These are phyloP conservation scores for Brachionus angularis DNA, from an alignment of 1,140 invertebrate species.

Conservation along the genomic window DNA sequence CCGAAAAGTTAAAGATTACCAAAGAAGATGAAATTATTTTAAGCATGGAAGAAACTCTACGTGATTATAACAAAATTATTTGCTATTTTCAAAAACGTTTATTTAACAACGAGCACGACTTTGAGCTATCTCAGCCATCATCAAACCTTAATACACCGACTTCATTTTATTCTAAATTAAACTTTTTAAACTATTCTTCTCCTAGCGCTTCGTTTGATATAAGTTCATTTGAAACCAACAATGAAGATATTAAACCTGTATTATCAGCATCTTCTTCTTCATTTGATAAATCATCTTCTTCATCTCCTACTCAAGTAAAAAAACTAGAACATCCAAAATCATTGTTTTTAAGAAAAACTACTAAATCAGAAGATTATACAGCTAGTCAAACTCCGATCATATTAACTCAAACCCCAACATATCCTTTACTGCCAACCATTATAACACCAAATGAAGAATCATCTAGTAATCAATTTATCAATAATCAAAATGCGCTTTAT, in stretches of 20 bases:
- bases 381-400: neutral
- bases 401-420: slow-evolving; percentile 2
- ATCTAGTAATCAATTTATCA: no score
- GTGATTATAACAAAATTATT: neutral
- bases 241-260: no score
- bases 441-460: neutral
- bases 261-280: no score
- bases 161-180: no score
- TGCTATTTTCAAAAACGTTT: slow-evolving; percentile 18
- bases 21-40: neutral
- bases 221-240: no score
- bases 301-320: no score
- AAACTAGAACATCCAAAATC: neutral
- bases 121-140: neutral
- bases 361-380: slow-evolving; percentile 19
- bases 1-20: neutral
- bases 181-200: no score
- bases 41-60: neutral
- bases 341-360: neutral
- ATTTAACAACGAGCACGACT: neutral
- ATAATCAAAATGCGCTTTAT: neutral
- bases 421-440: neutral
- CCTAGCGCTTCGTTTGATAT: no score
- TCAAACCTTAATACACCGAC: neutral
- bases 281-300: no score